These are phyloP conservation scores for Drosophila pseudoananassae DNA, from an alignment of 1,140 invertebrate species.

Conservation along the genomic window DNA sequence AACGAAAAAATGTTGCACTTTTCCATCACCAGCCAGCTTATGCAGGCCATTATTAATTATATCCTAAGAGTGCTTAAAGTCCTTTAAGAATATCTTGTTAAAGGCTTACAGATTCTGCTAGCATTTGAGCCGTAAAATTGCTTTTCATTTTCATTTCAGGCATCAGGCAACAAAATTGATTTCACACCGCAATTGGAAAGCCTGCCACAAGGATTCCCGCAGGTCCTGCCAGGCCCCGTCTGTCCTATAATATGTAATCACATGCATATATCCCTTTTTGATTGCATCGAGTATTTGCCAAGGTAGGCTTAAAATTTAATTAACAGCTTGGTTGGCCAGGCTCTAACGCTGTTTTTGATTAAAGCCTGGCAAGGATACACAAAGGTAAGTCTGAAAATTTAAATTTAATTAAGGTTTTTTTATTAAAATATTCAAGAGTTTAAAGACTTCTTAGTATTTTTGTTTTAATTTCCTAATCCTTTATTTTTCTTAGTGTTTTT, in stretches of 20 bases:
- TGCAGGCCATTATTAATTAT: background rate
- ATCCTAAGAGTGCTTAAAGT: background rate
- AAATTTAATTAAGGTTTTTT: background rate
- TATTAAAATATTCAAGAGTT: background rate
- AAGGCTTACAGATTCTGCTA: background rate
- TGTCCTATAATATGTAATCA: too few relatives aligned
- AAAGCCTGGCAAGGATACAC: background rate
- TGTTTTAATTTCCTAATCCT: too few relatives aligned
- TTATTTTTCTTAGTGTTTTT: too few relatives aligned
- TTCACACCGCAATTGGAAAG: background rate
- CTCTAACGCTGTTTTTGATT: background rate
- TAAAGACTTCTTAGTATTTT: background rate
- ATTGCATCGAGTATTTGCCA: conserved; percentile 29
- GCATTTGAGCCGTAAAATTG: conserved; percentile 11
- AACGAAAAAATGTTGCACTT: background rate
- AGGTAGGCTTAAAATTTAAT: conserved; percentile 65
- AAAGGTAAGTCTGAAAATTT: background rate
- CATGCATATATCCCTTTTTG: background rate
- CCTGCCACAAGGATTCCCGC: too few relatives aligned
- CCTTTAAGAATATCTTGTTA: background rate
- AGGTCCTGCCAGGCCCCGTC: too few relatives aligned
- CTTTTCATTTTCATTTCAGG: conserved; percentile 7
- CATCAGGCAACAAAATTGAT: conserved; percentile 17
- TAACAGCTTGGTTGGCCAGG: conserved; percentile 31
- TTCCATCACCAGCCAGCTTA: background rate